Conservation (phyloP, 2,113 vertebrate species). For the Colaptes auratus region DNA sequence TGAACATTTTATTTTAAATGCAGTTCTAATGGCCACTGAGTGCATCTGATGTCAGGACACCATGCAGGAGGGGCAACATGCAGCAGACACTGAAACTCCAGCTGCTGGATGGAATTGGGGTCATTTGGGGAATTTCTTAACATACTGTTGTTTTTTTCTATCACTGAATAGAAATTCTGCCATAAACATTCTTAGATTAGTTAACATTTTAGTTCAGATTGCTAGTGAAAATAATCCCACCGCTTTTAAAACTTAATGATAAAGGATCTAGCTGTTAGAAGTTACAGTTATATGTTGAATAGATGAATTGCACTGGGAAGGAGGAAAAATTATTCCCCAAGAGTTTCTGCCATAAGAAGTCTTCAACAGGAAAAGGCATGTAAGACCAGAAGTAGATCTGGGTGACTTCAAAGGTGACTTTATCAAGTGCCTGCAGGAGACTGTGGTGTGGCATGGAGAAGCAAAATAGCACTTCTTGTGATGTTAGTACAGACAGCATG, state of each 20-base stretch:
- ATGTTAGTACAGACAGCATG: neutral
- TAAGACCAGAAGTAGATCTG: neutral
- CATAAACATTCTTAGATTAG: neutral
- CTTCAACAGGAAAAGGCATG: neutral
- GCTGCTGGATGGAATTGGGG: neutral
- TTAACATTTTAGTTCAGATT: neutral
- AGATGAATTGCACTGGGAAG: conserved; percentile 15
- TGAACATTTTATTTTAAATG: conserved; percentile 22
- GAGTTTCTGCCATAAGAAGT: neutral
- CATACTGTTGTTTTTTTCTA: neutral
- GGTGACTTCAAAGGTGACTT: neutral
- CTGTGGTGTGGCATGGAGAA: neutral
- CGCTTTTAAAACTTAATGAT: conserved; percentile 17
- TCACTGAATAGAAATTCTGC: neutral
- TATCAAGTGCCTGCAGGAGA: neutral
- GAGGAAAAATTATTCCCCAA: neutral
- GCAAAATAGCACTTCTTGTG: accelerated
- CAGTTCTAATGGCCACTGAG: neutral
- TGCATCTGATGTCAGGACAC: neutral
- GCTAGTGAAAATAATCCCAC: neutral
- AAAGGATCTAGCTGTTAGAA: conserved; percentile 1
- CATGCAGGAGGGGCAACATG: neutral
- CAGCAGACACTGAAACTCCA: neutral
- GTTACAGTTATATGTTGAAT: neutral
- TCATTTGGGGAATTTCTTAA: neutral